Base-by-base conservation (phyloP, 2,888 invertebrate genomes). In the Cosmorhoe ocellata region DNA sequence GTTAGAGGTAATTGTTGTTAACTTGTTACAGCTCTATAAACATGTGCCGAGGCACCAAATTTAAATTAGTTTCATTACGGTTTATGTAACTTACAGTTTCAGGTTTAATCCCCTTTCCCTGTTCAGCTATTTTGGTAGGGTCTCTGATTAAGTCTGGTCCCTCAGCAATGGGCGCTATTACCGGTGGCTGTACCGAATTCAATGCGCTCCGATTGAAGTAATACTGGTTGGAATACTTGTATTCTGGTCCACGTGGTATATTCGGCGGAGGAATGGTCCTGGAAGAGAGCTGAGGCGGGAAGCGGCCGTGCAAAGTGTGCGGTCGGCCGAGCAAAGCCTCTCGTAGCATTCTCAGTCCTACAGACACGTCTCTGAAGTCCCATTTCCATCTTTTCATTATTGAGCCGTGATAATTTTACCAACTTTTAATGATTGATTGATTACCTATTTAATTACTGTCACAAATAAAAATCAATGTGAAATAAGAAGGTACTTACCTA, bases 91-190 rank as follows among this genome's bases (percentile, higher is more conserved):
- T 69, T 56, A 80, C 81, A 52, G 63, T 39, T 31, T 75, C 70
- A 10, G 79, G 66, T 18, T 52, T 69, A 27, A 76, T 44, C 8
- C 70, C 71, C 6, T 31, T 18, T 12, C 72, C 73, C 2, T 58
- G 24, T 24, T 46, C 6, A 6, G 58, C 46, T 39, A 66, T 67
- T 32, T 66, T 66, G 5, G 59, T 64, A 5, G 66, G 66, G 51
- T 73, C 67, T 36, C 41, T 53, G 1, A 42, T 49, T 2, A 66
- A 13, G 3, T 74, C 63, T 0, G 74, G 74, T 1, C 79, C 80
- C 60, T 74, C 71, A 1, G 77, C 84, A 5, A 85, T 56, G 1
- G 87, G 85, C 0, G 83, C 86, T 5, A 86, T 70, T 0, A 88
- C 74, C 0, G 89, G 88, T 0, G 88, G 88, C 6, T 69, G 66